Conservation (phyloP, 2,888 invertebrate genomes). For the Ommatoiulus sabulosus region DNA sequence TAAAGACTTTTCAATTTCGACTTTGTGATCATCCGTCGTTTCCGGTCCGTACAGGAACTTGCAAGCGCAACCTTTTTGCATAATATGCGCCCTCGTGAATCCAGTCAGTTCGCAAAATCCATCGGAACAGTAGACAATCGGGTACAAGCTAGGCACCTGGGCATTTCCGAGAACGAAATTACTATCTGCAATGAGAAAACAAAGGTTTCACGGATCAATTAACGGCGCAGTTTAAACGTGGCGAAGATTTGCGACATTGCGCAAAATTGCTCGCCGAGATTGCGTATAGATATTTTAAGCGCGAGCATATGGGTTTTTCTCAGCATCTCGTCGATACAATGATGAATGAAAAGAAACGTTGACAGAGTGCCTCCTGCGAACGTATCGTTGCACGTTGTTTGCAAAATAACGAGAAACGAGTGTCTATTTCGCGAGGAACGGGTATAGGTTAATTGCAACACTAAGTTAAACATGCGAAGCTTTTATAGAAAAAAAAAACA, state of each 20-base stretch:
- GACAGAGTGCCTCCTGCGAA: background rate
- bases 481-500: background rate
- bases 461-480: background rate
- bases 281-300: too few species aligned
- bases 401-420: background rate
- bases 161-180: conserved; percentile 97
- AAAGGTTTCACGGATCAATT: background rate
- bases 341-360: background rate
- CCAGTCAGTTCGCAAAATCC: conserved; percentile 97
- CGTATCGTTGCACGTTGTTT: background rate
- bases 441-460: background rate
- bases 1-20: conserved; percentile 88
- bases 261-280: too few species aligned
- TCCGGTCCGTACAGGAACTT: conserved; percentile 93
- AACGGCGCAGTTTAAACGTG: background rate
- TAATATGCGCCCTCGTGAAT: conserved; percentile 92
- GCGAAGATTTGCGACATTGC: too few species aligned
- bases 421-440: background rate
- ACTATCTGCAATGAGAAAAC: conserved; percentile 78
- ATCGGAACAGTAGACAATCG: conserved; percentile 96
- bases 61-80: conserved; percentile 97
- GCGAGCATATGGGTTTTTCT: background rate
- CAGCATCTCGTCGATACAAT: background rate
- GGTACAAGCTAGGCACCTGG: conserved; percentile 86
- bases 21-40: conserved; percentile 87